Evolutionary conservation across 2,113 vertebrate species (phyloP).

Genomic region (Sturnus vulgaris): DNA sequence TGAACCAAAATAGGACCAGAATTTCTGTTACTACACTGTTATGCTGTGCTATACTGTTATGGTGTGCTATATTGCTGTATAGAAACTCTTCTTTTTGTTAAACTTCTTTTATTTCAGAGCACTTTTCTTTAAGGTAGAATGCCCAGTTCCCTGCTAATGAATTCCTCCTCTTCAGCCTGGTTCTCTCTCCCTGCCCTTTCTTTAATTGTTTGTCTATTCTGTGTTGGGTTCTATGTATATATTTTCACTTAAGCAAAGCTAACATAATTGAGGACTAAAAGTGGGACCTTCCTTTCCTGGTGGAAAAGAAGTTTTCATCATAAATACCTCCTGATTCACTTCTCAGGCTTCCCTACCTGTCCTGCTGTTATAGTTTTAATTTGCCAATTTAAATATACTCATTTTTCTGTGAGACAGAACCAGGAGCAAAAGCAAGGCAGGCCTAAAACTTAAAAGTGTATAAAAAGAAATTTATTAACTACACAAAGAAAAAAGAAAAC

Average conservation of each 20-base stretch:
- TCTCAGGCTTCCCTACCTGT: neutral
- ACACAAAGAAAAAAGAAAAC: too few relatives aligned
- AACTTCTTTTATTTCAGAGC: neutral
- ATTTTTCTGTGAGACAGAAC: too few relatives aligned
- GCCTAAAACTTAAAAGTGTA: too few relatives aligned
- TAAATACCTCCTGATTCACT: neutral
- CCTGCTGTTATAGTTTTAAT: neutral
- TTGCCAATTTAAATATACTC: too few relatives aligned
- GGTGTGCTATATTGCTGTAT: neutral
- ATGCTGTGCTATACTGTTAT: too few relatives aligned
- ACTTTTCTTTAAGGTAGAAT: neutral
- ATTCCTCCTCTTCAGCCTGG: neutral
- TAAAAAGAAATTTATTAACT: too few relatives aligned
- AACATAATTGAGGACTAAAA: neutral
- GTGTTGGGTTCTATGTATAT: neutral
- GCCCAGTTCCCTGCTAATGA: neutral
- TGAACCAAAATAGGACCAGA: rapidly evolving
- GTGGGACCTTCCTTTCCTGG: neutral
- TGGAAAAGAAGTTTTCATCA: neutral
- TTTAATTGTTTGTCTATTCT: neutral
- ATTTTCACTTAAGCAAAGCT: neutral
- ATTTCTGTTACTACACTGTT: neutral
- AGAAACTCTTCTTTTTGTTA: neutral
- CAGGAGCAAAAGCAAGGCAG: too few relatives aligned
- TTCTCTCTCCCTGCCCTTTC: neutral